phyloP scores from a whole-genome alignment of 2,113 vertebrate genomes.

The Phrynosoma platyrhinos region DNA sequence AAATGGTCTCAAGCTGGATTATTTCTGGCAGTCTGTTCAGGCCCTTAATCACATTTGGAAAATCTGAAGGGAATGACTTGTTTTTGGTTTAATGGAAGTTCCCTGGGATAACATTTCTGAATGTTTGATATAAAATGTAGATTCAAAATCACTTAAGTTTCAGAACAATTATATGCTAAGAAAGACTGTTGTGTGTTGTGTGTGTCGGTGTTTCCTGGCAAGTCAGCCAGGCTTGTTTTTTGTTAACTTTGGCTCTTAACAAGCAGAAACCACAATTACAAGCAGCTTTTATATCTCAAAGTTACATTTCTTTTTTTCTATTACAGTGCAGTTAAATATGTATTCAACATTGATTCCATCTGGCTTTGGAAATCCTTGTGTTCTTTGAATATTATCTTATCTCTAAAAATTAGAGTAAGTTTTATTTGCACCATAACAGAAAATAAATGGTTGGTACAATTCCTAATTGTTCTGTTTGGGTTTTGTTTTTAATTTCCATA shows the following conservation, averaged over 20 bases:
- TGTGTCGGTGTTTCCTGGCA: constrained; percentile 45
- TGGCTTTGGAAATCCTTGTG: constrained; percentile 39
- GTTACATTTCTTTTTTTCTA: constrained; percentile 61
- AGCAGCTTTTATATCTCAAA: constrained; percentile 48
- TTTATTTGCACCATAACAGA: constrained; percentile 52
- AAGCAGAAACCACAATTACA: constrained; percentile 50
- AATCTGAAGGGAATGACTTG: neutral
- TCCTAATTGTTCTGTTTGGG: neutral
- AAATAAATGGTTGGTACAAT: constrained; percentile 45
- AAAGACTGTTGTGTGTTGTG: constrained; percentile 26
- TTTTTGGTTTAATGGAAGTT: neutral
- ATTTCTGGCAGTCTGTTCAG: no score
- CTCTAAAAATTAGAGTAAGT: constrained; percentile 31
- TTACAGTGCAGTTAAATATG: constrained; percentile 35
- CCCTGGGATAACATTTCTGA: constrained; percentile 22
- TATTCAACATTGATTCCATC: constrained; percentile 47
- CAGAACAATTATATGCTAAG: neutral
- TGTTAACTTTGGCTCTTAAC: constrained; percentile 48
- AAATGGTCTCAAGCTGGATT: no score
- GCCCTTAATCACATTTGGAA: neutral
- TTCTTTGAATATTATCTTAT: constrained; percentile 60
- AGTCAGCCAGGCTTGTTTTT: constrained; percentile 46
- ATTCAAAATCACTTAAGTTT: constrained; percentile 49
- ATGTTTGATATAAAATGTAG: neutral
- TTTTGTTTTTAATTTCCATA: neutral